Percentiles rank a stretch among this genome's conserved stretches.
phyloP scores from a whole-genome alignment of 2,797 vertebrate genomes.

The Coranthus polyacanthus region DNA sequence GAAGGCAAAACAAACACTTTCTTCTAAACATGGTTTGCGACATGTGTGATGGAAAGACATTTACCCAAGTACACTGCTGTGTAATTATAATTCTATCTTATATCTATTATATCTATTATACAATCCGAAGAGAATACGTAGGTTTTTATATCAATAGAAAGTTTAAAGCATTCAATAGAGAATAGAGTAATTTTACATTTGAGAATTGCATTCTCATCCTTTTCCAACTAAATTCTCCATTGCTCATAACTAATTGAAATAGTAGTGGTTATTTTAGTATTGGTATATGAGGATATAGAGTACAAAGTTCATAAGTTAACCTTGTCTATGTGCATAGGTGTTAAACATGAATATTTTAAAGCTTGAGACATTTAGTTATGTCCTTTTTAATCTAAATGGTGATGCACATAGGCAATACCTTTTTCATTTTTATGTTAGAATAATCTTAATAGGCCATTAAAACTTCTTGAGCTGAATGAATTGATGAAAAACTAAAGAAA shows the following conservation, averaged over 20 bases:
- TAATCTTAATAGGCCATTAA: slow-evolving; percentile 37
- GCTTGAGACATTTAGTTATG: slow-evolving; percentile 4
- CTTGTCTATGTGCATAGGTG: slow-evolving; percentile 19
- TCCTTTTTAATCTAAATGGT: slow-evolving; percentile 50
- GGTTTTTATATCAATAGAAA: not conserved
- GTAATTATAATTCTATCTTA: slow-evolving; percentile 7
- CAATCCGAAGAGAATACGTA: not conserved
- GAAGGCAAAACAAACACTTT: not conserved
- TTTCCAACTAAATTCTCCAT: not conserved
- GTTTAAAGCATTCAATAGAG: too few relatives aligned
- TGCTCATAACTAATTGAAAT: not conserved
- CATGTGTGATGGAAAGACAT: slow-evolving; percentile 1
- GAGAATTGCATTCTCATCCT: too few relatives aligned
- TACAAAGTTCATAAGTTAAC: slow-evolving; percentile 21
- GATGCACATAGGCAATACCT: slow-evolving; percentile 16
- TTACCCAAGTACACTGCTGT: not conserved
- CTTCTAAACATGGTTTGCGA: slow-evolving; percentile 1
- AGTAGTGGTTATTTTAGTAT: not conserved
- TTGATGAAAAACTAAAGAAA: slow-evolving; percentile 11
- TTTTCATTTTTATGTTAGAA: slow-evolving; percentile 39
- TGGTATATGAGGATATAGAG: not conserved
- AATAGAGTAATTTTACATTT: too few relatives aligned
- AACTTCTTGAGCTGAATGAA: slow-evolving; percentile 21
- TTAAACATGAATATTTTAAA: slow-evolving; percentile 36
- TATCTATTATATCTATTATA: too few relatives aligned